Base-by-base conservation (phyloP, 2,888 invertebrate genomes). In the Tuberolachnus salignus region DNA sequence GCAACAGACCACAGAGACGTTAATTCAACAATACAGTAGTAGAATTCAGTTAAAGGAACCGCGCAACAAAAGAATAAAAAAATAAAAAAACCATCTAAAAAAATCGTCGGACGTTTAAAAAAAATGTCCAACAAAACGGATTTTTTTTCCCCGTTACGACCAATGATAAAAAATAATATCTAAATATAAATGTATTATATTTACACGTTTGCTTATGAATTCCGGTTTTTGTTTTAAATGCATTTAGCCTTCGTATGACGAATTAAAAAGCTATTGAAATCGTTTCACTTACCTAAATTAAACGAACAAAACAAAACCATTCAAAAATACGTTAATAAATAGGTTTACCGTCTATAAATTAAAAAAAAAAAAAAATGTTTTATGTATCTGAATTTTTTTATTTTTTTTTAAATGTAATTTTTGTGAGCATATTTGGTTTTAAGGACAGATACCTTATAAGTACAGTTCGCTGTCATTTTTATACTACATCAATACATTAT, bases 1-100 rank as follows among this genome's bases (percentile, higher is more conserved):
- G 42, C 44, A 63, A 64, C 73, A 63, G 64, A 74, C 42, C 21
- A 74, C 63, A 42, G 53, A 63, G 42, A 74, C 61, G 53, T 74
- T 74, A 57, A 71, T 57, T 57, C n/a, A 57, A 71, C 57, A 57
- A 71, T 71, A 71, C 46, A 23, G 57, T n/a, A 46, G 57, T 42
- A 46, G 10, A 57, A 71, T 14, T 55, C 3, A 3, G 42, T 71
- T 53, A 23, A 64, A 42, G 64, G 6, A 64, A 74, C 34, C 21
- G 14, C 61, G 19, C 34, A 19, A n/a, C n/a, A n/a, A n/a, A n/a
- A n/a, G n/a, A n/a, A n/a, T n/a, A n/a, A n/a, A n/a, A n/a, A 61
- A 19, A 61, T 19, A 51, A 61, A 57, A n/a, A 57, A 57, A 71
- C 13, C 23, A 71, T 53, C 57, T 57, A 23, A 71, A 57, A 71